Percentiles rank a stretch among this genome's conserved stretches.
These are phyloP conservation scores for Anhinga anhinga DNA, from an alignment of 2,113 vertebrate species.

Conservation along the genomic window DNA sequence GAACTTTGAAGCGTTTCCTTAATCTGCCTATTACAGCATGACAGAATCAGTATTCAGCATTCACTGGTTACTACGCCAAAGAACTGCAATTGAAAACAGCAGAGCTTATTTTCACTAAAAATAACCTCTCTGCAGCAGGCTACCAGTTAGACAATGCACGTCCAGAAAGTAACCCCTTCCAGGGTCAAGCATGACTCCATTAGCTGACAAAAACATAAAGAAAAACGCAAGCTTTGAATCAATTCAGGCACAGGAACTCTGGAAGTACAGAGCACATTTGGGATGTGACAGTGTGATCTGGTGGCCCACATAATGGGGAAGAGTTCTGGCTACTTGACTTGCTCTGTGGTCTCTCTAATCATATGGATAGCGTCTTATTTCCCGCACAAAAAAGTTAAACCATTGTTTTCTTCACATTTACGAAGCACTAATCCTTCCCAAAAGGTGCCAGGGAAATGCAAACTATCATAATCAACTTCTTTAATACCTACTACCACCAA, in stretches of 20 bases:
- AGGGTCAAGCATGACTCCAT: neutral
- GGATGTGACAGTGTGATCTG: neutral
- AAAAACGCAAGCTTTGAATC: neutral
- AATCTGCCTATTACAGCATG: neutral
- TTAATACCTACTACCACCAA: neutral
- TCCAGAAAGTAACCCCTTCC: neutral
- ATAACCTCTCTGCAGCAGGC: neutral
- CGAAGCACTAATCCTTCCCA: neutral
- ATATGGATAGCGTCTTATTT: neutral
- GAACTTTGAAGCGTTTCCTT: neutral
- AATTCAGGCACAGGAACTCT: neutral
- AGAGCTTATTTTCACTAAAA: conserved; percentile 7
- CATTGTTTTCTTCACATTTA: neutral
- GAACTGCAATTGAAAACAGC: neutral
- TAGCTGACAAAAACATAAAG: neutral
- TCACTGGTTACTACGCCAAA: neutral
- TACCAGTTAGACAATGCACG: neutral
- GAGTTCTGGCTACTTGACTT: neutral
- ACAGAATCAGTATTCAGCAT: neutral
- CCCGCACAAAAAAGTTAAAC: neutral
- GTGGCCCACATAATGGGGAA: rapidly evolving
- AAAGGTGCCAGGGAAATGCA: neutral
- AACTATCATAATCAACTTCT: neutral
- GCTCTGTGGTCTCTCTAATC: neutral
- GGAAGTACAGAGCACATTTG: neutral